Evolutionary conservation across 2,888 invertebrate species (phyloP).

Genomic region (Stenodera caucasica): DNA sequence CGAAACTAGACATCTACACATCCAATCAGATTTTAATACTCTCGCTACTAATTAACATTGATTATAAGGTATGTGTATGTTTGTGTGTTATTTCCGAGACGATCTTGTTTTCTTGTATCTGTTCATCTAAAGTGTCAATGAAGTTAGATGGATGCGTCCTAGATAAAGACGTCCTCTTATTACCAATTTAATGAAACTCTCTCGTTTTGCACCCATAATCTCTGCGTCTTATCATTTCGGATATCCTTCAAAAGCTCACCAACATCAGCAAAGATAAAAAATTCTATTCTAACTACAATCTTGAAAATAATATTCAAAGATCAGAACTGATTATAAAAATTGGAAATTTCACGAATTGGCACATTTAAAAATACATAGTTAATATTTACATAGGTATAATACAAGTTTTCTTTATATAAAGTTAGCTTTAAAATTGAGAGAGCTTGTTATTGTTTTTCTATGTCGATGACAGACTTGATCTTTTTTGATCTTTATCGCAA

Average conservation of each 20-base stretch:
- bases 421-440: no score
- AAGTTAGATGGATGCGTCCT: slow-evolving; percentile 19
- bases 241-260: slow-evolving; percentile 20
- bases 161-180: slow-evolving; percentile 31
- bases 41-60: slow-evolving; percentile 35
- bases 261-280: slow-evolving; percentile 8
- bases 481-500: slow-evolving; percentile 3
- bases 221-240: slow-evolving; percentile 26
- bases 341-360: slow-evolving; percentile 9
- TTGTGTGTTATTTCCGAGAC: slow-evolving; percentile 9
- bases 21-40: slow-evolving; percentile 14
- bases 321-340: not conserved
- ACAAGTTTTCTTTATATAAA: no score
- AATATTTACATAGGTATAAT: no score
- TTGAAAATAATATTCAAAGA: slow-evolving; percentile 9
- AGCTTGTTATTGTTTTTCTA: not conserved
- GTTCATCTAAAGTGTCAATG: slow-evolving; percentile 32
- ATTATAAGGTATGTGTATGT: no score
- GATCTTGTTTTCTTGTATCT: slow-evolving; percentile 28
- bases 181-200: slow-evolving; percentile 31
- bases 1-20: no score
- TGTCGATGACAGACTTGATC: not conserved
- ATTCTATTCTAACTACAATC: not conserved
- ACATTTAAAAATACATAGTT: no score
- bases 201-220: slow-evolving; percentile 31